Evolutionary conservation across 2,113 vertebrate species (phyloP), one percentile per base, ranked within the genome.

Genomic region (Dicaeum eximium): DNA sequence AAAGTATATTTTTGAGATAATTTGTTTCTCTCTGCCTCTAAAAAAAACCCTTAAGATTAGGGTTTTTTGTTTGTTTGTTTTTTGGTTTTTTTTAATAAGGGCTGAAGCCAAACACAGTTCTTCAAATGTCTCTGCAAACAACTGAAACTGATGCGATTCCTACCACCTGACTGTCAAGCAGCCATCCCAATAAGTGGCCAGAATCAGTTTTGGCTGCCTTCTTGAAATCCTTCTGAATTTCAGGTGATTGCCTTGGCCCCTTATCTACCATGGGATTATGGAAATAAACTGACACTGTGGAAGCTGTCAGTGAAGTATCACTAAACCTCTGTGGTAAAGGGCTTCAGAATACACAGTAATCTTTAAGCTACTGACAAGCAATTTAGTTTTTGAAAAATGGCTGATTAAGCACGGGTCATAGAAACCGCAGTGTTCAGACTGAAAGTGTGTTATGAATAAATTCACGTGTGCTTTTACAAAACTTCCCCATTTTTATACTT

Each of bases 151-250:
- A 65, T 79, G 38, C 72, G 74, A 82, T 86, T 86, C 40, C 35
- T 77, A 60, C 37, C 17, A 37, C 66, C 28, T 77, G 77, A 65
- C 48, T 91, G 71, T 70, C 74, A 96, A 81, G 45, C 45, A 80
- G 37, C 25, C 82, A 37, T 88, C 78, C 78, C 30, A 48, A 1
- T 84, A 92, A 95, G 67, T 88, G 88, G 38, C 31, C 66, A 83
- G 77, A 95, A 95, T 92, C 61, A 92, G 69, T 95, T 95, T 69
- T 94, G 78, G 88, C 88, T 89, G 64, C 74, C 38, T 42, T 77
- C 81, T 66, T 71, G 44, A 75, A 74, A 86, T 89, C 54, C 83
- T 94, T 47, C 81, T 86, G 66, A 83, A 75, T 92, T 57, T 79
- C 71, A 90, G 54, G 35, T 61, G 45, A 77, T 90, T 44, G 27